Evolutionary conservation across 2,797 vertebrate genomes (phyloP).

Genomic region (Galagoides demidoff): DNA sequence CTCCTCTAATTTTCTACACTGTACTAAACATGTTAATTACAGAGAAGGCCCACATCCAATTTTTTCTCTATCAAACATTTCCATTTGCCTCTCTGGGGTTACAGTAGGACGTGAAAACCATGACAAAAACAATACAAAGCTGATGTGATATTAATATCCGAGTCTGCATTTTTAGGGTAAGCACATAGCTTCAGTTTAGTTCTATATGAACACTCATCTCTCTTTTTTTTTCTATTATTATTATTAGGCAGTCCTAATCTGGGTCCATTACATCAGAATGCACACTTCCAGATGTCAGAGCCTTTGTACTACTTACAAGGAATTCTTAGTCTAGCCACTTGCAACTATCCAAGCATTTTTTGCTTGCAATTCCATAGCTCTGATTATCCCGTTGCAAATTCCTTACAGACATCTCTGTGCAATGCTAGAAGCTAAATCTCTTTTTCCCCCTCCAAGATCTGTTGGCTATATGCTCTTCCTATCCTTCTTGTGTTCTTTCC

Average conservation of each 20-base stretch:
- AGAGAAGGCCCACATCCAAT: background rate
- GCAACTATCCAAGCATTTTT: background rate
- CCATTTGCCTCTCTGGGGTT: background rate
- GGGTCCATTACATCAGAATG: background rate
- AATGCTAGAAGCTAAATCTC: background rate
- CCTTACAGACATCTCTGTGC: background rate
- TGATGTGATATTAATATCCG: background rate
- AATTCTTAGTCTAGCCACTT: background rate
- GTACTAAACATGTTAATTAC: background rate
- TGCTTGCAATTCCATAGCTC: background rate
- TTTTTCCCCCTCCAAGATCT: background rate
- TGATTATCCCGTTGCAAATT: background rate
- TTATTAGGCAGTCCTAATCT: background rate
- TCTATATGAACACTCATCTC: background rate
- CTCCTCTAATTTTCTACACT: background rate
- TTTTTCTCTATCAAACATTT: background rate
- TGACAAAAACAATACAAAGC: background rate
- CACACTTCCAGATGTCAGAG: background rate
- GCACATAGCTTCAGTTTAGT: background rate
- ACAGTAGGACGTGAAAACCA: background rate
- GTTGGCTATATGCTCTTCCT: background rate
- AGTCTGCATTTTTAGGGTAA: background rate
- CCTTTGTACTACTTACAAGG: background rate
- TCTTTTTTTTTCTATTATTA: background rate
- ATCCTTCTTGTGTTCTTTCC: background rate